A percentile compares a stretch with the other conserved stretches of the same genome.
These are phyloP conservation scores for Cryptotis parvus DNA, from an alignment of 2,113 vertebrate species.

Conservation along the genomic window DNA sequence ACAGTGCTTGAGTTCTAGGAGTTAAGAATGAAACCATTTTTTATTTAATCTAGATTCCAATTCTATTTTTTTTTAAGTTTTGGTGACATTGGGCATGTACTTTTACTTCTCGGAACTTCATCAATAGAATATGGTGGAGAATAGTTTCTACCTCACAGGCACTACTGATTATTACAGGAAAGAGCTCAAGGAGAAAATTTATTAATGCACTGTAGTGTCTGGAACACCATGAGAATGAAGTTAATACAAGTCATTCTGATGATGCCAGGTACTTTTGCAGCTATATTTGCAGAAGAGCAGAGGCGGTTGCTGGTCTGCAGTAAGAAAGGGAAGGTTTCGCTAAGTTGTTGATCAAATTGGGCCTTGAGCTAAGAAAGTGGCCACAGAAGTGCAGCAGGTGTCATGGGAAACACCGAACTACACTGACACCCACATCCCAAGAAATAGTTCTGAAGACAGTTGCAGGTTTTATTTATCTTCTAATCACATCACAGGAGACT, in stretches of 20 bases:
- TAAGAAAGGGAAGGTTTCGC: background rate
- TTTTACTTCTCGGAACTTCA: background rate
- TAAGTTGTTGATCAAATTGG: background rate
- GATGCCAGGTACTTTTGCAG: background rate
- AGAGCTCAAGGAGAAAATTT: background rate
- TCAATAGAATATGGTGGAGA: background rate
- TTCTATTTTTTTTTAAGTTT: background rate
- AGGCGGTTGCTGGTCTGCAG: background rate
- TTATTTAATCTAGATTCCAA: background rate
- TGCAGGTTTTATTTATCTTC: background rate
- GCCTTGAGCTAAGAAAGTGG: background rate
- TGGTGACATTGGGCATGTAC: background rate
- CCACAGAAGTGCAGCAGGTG: background rate
- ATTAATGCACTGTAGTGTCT: background rate
- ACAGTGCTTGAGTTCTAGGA: background rate
- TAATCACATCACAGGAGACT: background rate
- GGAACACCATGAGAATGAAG: background rate
- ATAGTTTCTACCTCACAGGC: background rate
- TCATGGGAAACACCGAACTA: no score
- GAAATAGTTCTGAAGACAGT: background rate
- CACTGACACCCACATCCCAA: background rate
- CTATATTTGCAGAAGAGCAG: background rate
- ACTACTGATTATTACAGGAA: background rate
- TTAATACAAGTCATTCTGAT: background rate
- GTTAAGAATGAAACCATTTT: background rate